Evolutionary conservation across 1,140 invertebrate species (phyloP).

Genomic region (Drosophila prosaltans): DNA sequence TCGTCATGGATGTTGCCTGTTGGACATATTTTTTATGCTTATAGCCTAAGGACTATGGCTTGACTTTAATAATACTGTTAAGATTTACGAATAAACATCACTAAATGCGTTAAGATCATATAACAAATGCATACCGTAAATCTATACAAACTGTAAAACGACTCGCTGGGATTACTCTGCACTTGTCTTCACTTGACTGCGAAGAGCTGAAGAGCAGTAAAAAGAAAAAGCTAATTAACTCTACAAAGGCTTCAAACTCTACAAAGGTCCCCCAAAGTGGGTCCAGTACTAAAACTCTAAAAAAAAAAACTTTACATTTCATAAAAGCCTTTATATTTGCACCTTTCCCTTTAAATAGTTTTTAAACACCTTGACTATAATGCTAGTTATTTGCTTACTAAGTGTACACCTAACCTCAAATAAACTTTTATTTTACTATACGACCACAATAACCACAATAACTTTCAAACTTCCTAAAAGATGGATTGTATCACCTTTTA

Average conservation of each 20-base stretch:
- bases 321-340: too few relatives aligned
- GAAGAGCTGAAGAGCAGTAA: neutral
- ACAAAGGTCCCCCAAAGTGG: neutral
- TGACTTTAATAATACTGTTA: conserved; percentile 53
- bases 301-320: neutral
- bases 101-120: conserved; percentile 49
- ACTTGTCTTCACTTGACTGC: neutral
- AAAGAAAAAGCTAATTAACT: conserved; percentile 2
- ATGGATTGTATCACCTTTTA: too few relatives aligned
- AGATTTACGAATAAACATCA: neutral
- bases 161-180: neutral
- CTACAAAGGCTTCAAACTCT: neutral
- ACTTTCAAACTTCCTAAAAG: too few relatives aligned
- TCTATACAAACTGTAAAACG: neutral
- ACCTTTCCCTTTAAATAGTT: too few relatives aligned
- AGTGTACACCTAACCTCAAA: too few relatives aligned
- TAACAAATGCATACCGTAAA: conserved; percentile 38
- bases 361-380: too few relatives aligned
- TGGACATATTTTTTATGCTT: conserved; percentile 27
- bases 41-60: conserved; percentile 24
- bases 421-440: too few relatives aligned
- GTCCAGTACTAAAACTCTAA: neutral
- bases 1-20: conserved; percentile 26
- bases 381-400: too few relatives aligned
- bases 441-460: too few relatives aligned